Evolutionary conservation across 2,888 invertebrate species (phyloP), one percentile per base, ranked within the genome.

Genomic region (Chirona hameri): DNA sequence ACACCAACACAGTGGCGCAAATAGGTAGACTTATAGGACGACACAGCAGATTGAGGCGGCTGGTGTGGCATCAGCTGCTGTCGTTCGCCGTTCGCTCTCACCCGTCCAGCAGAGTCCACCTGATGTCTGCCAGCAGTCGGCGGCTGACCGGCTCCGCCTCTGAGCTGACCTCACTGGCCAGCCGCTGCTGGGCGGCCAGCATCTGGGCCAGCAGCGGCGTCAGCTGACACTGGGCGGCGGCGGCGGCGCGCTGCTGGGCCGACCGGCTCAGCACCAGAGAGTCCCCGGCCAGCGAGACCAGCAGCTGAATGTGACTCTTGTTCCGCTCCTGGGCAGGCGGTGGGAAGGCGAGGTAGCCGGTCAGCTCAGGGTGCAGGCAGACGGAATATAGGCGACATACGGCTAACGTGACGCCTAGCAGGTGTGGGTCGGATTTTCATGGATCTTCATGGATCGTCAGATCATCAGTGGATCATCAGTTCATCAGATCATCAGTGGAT

Each of bases 281-380:
- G 76, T 76, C 76, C 21, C 76, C 31, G 21, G 31, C 76, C 76
- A 39, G 76, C 7, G 76, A 29, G 24, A 76, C 39, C 76, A 76
- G 76, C 76, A 76, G 39, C 39, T 76, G 76, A 24, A 76, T 76
- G 76, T 76, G 76, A 21, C 31, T 31, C 39, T 76, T 39, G 76
- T 76, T 76, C 0, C 12, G 29, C 5, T 76, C 76, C 76, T 76
- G 76, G 48, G 9, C 48, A 12, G 48, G 1, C 69, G 69, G 9
- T n/a, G n/a, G n/a, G n/a, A n/a, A n/a, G n/a, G n/a, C n/a, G 9
- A 27, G 18, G 65, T n/a, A 9, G 27, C 14, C 27, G 9, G 21
- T 65, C 65, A 27, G 27, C 65, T n/a, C 9, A 14, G 10, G 12
- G 57, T 57, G 57, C n/a, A n/a, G n/a, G n/a, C n/a, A n/a, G n/a